Base-by-base conservation (phyloP, 2,797 vertebrate species). In the Enteromius unitaeniatus region DNA sequence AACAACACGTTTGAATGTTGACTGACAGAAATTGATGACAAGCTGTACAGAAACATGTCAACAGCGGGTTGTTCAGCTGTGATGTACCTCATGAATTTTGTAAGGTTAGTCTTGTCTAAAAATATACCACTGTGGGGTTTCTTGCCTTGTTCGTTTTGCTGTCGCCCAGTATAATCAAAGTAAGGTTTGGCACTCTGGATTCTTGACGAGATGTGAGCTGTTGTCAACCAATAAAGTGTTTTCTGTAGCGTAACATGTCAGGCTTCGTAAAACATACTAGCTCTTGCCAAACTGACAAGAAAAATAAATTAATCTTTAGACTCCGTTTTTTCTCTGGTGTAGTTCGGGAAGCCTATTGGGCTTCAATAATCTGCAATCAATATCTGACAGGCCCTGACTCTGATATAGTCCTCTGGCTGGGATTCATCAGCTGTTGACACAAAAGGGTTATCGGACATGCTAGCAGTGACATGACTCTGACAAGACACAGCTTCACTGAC, bases 251-350 rank as follows among this genome's bases (percentile, higher is more conserved):
- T 49, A 79, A 34, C 62, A 55, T 76, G 81, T 68, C 72, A 78
- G 62, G 42, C 51, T 47, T 84, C 82, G 62, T 70, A 62, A 84
- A 84, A 64, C 69, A n/a, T 72, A 26, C 70, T 83, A 55, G 14
- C 74, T 70, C 26, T 78, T 84, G 37, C 45, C 82, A 78, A 83
- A 60, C 82, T 84, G 51, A 84, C 82, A 84, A 78, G 75, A 70
- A 78, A 70, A 62, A 70, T 78, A 49, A 84, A 84, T 84, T 2
- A 70, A 70, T 84, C 74, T 83, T 78, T 68, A 19, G 62, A 23
- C 73, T 77, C 6, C 2, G 28, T 58, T 55, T 68, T 40, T 47
- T 58, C 65, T 21, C 14, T 40, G 64, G 65, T 58, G 78, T 80
- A 55, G 64, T 40, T 28, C 4, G 49, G 31, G 65, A 9, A 58